Evolutionary conservation across 1,140 invertebrate genomes (phyloP).

Genomic region (Adelges cooleyi): DNA sequence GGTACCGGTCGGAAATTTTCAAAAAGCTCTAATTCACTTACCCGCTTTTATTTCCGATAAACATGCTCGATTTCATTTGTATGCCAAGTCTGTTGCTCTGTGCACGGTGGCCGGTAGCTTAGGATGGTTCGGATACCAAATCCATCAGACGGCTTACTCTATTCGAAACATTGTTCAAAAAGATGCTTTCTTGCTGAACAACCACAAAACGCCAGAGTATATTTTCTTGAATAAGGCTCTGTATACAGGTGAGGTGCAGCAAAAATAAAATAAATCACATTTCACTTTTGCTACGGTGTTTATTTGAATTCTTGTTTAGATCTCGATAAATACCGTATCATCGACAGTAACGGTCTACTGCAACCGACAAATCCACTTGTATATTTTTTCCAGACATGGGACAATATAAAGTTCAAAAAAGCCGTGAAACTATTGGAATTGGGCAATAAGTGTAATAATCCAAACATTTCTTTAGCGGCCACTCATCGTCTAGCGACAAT

Average conservation of each 20-base stretch:
- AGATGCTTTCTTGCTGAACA: not conserved
- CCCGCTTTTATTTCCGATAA: not conserved
- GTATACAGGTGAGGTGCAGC: conserved; percentile 2
- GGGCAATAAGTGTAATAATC: not conserved
- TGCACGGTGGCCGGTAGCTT: not conserved
- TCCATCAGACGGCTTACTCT: not conserved
- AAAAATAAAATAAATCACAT: no score
- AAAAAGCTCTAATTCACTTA: not conserved
- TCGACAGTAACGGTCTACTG: conserved; percentile 4
- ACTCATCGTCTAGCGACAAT: not conserved
- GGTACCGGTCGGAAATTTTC: not conserved
- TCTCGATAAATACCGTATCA: conserved; percentile 15
- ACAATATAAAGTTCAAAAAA: conserved; percentile 14
- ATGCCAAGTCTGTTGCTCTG: not conserved
- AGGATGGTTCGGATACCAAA: not conserved
- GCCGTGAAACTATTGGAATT: conserved; percentile 15
- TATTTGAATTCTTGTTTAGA: not conserved
- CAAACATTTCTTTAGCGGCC: not conserved
- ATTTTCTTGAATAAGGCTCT: not conserved
- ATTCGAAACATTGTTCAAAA: not conserved
- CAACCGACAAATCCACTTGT: conserved; percentile 16
- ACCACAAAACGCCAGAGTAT: conserved; percentile 3
- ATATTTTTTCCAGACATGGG: conserved; percentile 13
- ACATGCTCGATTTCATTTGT: not conserved
- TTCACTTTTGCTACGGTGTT: not conserved